Conservation (phyloP, 2,113 vertebrate species). For the Cepphus grylle region DNA sequence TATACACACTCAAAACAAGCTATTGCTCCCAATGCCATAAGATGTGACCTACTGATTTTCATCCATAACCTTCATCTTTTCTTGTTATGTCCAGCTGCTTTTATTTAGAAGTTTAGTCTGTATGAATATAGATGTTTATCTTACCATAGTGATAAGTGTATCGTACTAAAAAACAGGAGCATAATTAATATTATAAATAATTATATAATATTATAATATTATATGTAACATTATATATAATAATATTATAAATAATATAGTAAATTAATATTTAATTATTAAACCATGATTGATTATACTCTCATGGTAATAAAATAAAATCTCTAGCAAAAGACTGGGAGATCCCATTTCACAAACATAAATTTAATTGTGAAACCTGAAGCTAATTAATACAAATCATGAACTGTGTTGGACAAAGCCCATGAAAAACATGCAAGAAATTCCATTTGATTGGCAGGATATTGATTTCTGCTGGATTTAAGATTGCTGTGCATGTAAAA, state of each 20-base stretch:
- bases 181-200: not conserved
- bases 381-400: not conserved
- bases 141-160: not conserved
- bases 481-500: not conserved
- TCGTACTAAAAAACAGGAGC: not conserved
- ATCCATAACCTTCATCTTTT: not conserved
- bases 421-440: not conserved
- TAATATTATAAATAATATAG: too few species aligned
- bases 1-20: not conserved
- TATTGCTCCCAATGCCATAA: not conserved
- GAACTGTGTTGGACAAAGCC: not conserved
- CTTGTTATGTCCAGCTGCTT: not conserved
- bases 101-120: not conserved
- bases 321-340: not conserved
- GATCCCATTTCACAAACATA: not conserved
- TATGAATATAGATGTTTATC: not conserved
- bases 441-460: not conserved
- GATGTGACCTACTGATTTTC: not conserved
- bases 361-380: not conserved
- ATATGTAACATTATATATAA: too few species aligned
- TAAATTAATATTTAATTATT: not conserved
- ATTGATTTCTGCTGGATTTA: not conserved
- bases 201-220: too few species aligned
- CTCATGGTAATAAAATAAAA: not conserved
- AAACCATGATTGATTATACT: not conserved